phyloP scores from a whole-genome alignment of 2,797 vertebrate genomes.

The Nyctibius grandis region DNA sequence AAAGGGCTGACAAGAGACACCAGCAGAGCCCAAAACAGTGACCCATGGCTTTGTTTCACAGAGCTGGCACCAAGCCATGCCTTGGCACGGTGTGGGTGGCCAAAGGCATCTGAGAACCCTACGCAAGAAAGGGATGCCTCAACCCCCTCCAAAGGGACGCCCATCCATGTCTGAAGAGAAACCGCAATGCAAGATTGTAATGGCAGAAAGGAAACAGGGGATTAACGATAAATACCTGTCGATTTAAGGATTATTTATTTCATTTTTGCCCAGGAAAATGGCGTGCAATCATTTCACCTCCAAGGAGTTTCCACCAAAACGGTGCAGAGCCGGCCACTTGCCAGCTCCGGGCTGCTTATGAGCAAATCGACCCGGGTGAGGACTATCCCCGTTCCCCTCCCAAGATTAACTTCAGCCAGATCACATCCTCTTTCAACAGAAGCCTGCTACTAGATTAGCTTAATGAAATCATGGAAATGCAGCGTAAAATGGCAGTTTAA shows the following conservation, averaged over 20 bases:
- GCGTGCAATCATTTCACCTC: accelerated
- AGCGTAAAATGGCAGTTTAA: neutral
- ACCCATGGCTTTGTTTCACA: neutral
- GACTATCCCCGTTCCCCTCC: neutral
- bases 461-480: neutral
- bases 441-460: neutral
- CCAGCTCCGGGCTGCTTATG: neutral
- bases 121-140: neutral
- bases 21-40: neutral
- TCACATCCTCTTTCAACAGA: neutral
- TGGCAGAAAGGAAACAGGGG: neutral
- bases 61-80: accelerated
- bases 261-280: neutral
- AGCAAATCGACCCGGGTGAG: accelerated
- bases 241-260: too few species aligned
- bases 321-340: accelerated
- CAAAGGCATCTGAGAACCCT: accelerated
- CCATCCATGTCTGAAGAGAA: neutral
- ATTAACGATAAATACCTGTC: too few species aligned
- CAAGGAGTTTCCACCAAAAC: neutral
- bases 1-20: neutral
- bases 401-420: neutral
- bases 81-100: accelerated
- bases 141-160: neutral
- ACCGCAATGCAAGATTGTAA: neutral